These are phyloP conservation scores for Neodon shergylaensis DNA, from an alignment of 2,113 vertebrate species.

Conservation along the genomic window DNA sequence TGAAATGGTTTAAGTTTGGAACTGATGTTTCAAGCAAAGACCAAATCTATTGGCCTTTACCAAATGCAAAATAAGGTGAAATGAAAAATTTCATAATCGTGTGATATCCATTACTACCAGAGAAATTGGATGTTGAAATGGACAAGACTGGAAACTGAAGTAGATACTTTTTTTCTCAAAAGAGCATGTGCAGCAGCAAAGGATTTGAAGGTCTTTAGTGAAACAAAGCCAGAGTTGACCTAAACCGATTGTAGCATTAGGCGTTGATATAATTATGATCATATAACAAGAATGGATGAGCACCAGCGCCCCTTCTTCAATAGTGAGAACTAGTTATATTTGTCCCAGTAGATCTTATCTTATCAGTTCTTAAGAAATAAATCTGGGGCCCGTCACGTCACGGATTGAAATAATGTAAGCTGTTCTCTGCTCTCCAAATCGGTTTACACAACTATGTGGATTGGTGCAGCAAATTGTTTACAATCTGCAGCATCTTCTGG, in stretches of 20 bases:
- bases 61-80: slow-evolving; percentile 26
- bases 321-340: not conserved
- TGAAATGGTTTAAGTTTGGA: slow-evolving; percentile 52
- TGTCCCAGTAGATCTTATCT: not conserved
- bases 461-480: not conserved
- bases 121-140: slow-evolving; percentile 39
- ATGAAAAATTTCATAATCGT: slow-evolving; percentile 26
- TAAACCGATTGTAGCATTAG: not conserved
- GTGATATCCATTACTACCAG: not conserved
- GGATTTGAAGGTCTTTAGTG: not conserved
- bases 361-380: not conserved
- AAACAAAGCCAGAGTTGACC: not conserved
- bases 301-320: not conserved
- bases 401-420: not conserved
- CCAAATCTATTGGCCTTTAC: slow-evolving; percentile 16
- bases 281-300: not conserved
- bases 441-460: not conserved
- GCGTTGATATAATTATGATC: not conserved
- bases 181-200: not conserved
- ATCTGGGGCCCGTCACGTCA: not conserved
- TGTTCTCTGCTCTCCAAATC: not conserved
- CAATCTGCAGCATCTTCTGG: not conserved
- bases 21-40: slow-evolving; percentile 56
- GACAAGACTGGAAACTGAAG: not conserved
- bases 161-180: not conserved